phyloP scores from a whole-genome alignment of 2,888 invertebrate genomes.

The Chalcis sispes region DNA sequence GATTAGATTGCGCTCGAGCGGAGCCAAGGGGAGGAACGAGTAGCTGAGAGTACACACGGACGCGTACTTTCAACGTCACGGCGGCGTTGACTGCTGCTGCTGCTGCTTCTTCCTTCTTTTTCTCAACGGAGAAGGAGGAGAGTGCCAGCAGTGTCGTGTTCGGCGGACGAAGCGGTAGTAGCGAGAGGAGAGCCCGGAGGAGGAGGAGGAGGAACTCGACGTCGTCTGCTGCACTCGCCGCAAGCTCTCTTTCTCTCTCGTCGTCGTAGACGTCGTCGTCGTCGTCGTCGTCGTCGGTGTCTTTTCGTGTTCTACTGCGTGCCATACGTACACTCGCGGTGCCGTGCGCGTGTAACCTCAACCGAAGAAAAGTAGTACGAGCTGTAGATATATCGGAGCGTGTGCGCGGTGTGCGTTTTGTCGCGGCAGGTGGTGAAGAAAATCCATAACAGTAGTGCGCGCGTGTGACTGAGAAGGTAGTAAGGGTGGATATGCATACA shows the following conservation, averaged over 20 bases:
- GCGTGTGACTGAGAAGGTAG: background rate
- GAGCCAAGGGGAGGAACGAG: slow-evolving; percentile 13
- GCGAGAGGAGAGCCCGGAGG: background rate
- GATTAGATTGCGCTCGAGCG: slow-evolving; percentile 17
- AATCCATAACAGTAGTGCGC: too few relatives aligned
- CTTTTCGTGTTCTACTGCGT: background rate
- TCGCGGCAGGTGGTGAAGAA: too few relatives aligned
- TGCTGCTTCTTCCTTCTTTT: too few relatives aligned
- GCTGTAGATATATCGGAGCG: background rate
- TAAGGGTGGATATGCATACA: background rate
- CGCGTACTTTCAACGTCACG: background rate
- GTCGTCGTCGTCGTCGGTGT: background rate
- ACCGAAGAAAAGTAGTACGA: background rate
- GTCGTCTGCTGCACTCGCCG: slow-evolving; percentile 39
- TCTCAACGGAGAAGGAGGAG: background rate
- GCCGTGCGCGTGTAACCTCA: slow-evolving; percentile 1
- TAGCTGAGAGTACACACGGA: too few relatives aligned
- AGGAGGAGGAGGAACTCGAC: background rate
- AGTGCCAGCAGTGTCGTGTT: too few relatives aligned
- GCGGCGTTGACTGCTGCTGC: too few relatives aligned
- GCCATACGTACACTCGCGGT: background rate
- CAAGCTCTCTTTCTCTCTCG: slow-evolving; percentile 43
- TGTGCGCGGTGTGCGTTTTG: background rate
- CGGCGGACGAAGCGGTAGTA: too few relatives aligned
- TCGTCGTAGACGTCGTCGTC: too few relatives aligned